Base-by-base conservation (phyloP, 1,140 invertebrate species). In the Conus ventricosus region DNA sequence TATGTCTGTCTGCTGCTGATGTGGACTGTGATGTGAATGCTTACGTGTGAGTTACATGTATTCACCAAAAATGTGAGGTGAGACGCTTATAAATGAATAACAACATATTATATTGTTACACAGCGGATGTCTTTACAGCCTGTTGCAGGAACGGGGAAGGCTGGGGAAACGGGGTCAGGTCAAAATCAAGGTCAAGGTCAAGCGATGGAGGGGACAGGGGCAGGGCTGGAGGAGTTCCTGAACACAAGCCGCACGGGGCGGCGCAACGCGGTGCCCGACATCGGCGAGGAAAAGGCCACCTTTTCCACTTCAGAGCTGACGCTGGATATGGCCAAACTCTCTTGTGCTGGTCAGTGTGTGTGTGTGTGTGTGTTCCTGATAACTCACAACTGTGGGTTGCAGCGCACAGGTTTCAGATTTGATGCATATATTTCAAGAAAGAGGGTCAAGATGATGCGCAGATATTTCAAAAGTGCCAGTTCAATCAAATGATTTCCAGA, bases 251-350 rank as follows among this genome's bases (percentile, higher is more conserved):
- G 97, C 88, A 97, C 97, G 4, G 97, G 97, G 10, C 96, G 97
- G 78, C 95, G 97, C 88, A 98, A 98, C 94, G 97, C 97, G 5
- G 95, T 98, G 94, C 96, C 97, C 5, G 97, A 98, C 91, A 97
- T 97, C 87, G 95, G 97, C 39, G 92, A 93, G 54, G 90, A 96
- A 96, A 96, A 67, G 96, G 96, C 87, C 20, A 23, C 11, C 67
- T 23, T 20, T 71, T 13, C 67, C 20, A 96, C 96, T 20, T 95
- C 96, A 60, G 97, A 97, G 92, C 95, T 97, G 90, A 96, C 97
- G 0, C 96, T 96, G 84, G 95, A 96, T 90, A 95, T 98, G 81
- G 96, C 97, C 89, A 96, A 96, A 86, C 90, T 93, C 20, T 91
- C 91, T 15, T 71, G 67, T 8, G 20, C 67, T 71, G 67, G 76